Evolutionary conservation across 2,888 invertebrate genomes (phyloP).

Genomic region (Nephrotoma flavescens): DNA sequence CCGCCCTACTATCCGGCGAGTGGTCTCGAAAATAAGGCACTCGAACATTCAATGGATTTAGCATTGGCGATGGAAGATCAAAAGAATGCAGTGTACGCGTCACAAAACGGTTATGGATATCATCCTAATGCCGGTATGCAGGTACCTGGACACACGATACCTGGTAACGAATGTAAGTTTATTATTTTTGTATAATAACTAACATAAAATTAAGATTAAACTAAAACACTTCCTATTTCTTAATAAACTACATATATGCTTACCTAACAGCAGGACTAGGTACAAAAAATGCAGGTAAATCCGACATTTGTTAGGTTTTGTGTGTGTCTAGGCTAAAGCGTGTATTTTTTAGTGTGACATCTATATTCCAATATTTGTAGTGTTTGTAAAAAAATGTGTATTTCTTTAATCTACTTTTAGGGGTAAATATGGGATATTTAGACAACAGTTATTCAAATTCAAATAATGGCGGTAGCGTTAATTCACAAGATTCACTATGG

Average conservation of each 20-base stretch:
- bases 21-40: constrained; percentile 81
- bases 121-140: constrained; percentile 58
- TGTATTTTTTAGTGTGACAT: background rate
- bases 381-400: background rate
- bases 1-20: constrained; percentile 81
- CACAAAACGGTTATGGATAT: constrained; percentile 75
- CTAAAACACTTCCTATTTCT: constrained; percentile 7
- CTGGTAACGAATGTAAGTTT: constrained; percentile 65
- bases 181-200: background rate
- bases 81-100: constrained; percentile 68
- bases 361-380: background rate
- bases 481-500: constrained; percentile 89
- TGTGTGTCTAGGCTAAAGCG: background rate
- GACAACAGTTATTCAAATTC: constrained; percentile 88
- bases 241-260: constrained; percentile 8
- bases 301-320: constrained; percentile 3
- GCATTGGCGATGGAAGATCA: constrained; percentile 72
- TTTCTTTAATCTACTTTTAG: constrained; percentile 31
- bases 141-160: constrained; percentile 49
- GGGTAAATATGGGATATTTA: constrained; percentile 79
- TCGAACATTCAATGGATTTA: constrained; percentile 78
- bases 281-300: constrained; percentile 16
- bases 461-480: constrained; percentile 88
- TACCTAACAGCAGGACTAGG: constrained; percentile 15
- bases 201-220: background rate